Evolutionary conservation across 2,888 invertebrate genomes (phyloP), one percentile per base, ranked within the genome.

Genomic region (Hydrotaea cyrtoneurina): DNA sequence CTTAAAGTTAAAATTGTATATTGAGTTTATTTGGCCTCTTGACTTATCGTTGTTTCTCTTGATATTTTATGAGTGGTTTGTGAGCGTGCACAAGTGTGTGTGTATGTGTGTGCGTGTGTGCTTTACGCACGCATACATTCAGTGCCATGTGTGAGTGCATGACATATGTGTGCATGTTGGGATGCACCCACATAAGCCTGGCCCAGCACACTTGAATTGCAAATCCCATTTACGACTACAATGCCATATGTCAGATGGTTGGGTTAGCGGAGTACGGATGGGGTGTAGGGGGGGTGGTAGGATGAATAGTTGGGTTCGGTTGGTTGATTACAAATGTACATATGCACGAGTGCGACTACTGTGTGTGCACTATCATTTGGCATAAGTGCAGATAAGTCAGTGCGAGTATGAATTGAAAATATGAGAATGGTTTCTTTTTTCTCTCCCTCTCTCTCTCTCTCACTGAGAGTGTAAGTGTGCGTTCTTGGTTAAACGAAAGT

Each of bases 191-290:
- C 50, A 7, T 26, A 26, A 31, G 31, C 3, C 31, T 31, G 7
- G 31, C 3, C 31, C 31, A 31, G 31, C 26, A 59, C 26, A 26
- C 59, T 59, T 23, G 26, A 26, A 59, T 59, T 59, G 23, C 55
- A 59, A 59, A 59, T 59, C 59, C 59, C 59, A 23, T 59, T 59
- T 59, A 26, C 59, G 26, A 59, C 15, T 15, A 59, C 59, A 59
- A 23, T 23, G 23, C 11, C 59, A 26, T 59, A 59, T 26, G 59
- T 23, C 23, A 13, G n/a, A 2, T 19, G 43, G 19, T 53, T n/a
- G 57, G 21, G 2, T 21, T 10, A 23, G 23, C 13, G 23, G 8
- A n/a, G n/a, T 13, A 5, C 10, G 11, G 10, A 57, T 11, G 3
- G 57, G 55, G 10, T 21, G 55, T 19, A 15, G 59, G 13, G 26